Base-by-base conservation (phyloP, 2,797 vertebrate genomes). In the Manis pentadactyla region DNA sequence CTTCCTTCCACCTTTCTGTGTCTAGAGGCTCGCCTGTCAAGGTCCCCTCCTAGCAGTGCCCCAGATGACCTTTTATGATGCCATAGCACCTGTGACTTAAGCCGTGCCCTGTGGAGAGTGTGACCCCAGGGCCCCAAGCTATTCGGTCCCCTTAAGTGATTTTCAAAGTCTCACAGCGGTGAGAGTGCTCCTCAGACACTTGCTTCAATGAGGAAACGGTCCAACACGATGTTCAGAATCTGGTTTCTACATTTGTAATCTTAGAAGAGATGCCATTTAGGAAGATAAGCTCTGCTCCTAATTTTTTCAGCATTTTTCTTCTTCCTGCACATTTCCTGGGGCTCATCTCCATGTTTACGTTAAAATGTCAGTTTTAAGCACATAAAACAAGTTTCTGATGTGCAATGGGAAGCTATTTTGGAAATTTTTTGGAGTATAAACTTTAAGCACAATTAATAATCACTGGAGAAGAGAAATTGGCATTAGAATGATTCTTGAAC, bases 321-420 rank as follows among this genome's bases (percentile, higher is more conserved):
- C 39, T 97, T 91, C 68, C 61, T 97, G 81, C 79, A 96, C 73
- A 95, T 97, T 94, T 96, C 61, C 25, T 93, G 39, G 71, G 93
- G 49, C 68, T 98, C 64, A 84, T 98, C 95, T 97, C 73, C 79
- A 90, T 96, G 84, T 94, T 98, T 97, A 64, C 97, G 29, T 90
- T 97, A 92, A 97, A 98, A 97, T 87, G 96, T 42, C 91, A 97
- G 88, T 53, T 98, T 97, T 78, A 93, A 91, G 92, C 64, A 95
- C 89, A 97, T 94, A 97, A 98, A 97, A 84, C n/a, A 13, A 66
- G 69, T 96, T 93, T 96, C 77, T 96, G 78, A 29, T 97, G 77
- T 94, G 79, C 88, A 31, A 0, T 90, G 39, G 61, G 23, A 93
- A 63, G 39, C 42, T 53, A 86, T 55, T 97, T 86, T 51, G 3